Evolutionary conservation across 1,140 invertebrate genomes (phyloP).

Genomic region (Zeugodacus cucurbitae): DNA sequence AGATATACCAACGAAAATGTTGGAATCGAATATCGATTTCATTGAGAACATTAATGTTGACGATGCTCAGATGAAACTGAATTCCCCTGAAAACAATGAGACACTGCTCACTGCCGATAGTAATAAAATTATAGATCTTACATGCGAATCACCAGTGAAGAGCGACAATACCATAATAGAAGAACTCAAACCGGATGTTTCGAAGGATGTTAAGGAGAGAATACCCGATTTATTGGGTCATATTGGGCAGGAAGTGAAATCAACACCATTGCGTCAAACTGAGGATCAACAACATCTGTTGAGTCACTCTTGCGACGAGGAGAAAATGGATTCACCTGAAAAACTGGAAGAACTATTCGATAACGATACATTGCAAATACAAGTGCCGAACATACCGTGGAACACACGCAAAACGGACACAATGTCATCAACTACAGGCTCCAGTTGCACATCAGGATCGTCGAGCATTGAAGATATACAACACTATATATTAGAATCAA

Average conservation of each 20-base stretch:
- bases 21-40: conserved; percentile 47
- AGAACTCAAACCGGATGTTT: conserved; percentile 56
- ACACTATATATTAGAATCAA: conserved; percentile 64
- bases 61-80: conserved; percentile 33
- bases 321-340: conserved; percentile 66
- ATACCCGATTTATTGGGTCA: conserved; percentile 62
- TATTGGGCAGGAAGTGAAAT: conserved; percentile 51
- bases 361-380: conserved; percentile 56
- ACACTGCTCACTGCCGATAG: conserved; percentile 48
- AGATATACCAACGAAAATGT: conserved; percentile 52
- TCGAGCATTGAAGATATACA: conserved; percentile 64
- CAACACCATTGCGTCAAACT: conserved; percentile 22
- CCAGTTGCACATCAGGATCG: conserved; percentile 58
- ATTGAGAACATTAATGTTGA: conserved; percentile 40
- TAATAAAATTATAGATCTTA: conserved; percentile 58
- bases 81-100: conserved; percentile 29
- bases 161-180: conserved; percentile 38
- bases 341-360: conserved; percentile 73
- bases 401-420: conserved; percentile 60
- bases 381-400: conserved; percentile 76
- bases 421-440: conserved; percentile 46
- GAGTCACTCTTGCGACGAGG: conserved; percentile 49
- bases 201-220: conserved; percentile 59
- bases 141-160: conserved; percentile 45
- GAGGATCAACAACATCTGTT: conserved; percentile 39